A percentile compares a stretch with the other conserved stretches of the same genome.
These are phyloP conservation scores for Strongylocentrotus purpuratus DNA, from an alignment of 35 echinoderm and acorn worm genomes.

Conservation along the genomic window DNA sequence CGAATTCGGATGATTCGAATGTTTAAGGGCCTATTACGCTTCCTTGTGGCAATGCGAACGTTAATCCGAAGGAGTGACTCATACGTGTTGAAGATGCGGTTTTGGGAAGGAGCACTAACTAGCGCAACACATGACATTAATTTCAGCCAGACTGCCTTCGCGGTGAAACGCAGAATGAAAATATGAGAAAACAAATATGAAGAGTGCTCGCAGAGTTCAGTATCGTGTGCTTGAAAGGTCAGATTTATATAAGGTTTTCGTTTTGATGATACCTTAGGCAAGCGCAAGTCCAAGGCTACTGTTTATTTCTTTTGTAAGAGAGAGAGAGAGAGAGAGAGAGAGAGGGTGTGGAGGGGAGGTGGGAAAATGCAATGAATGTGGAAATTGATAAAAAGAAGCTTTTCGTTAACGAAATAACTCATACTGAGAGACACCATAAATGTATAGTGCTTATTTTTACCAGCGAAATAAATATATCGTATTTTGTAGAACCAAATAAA, in stretches of 20 bases:
- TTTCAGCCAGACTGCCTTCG: not conserved
- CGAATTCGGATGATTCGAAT: not conserved
- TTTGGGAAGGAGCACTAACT: not conserved
- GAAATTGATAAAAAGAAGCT: too few relatives aligned
- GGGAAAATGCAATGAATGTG: too few relatives aligned
- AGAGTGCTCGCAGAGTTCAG: constrained; percentile 1
- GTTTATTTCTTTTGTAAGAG: too few relatives aligned
- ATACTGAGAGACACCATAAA: too few relatives aligned
- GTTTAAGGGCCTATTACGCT: not conserved
- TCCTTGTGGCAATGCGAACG: not conserved
- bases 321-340: not conserved
- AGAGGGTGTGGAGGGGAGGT: not conserved
- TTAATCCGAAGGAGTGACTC: not conserved
- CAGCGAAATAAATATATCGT: too few relatives aligned
- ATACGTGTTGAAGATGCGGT: constrained; percentile 9
- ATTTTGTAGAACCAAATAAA: too few relatives aligned
- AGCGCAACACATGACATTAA: constrained; percentile 3
- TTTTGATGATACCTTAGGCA: not conserved
- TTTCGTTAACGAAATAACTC: too few relatives aligned
- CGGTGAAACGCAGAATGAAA: not conserved
- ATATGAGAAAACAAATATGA: constrained; percentile 5
- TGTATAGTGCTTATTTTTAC: too few relatives aligned
- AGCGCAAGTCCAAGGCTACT: too few relatives aligned
- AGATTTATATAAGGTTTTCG: not conserved
- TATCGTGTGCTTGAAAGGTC: not conserved